Conservation (phyloP, 2,888 invertebrate genomes). For the Halocaridina rubra region DNA sequence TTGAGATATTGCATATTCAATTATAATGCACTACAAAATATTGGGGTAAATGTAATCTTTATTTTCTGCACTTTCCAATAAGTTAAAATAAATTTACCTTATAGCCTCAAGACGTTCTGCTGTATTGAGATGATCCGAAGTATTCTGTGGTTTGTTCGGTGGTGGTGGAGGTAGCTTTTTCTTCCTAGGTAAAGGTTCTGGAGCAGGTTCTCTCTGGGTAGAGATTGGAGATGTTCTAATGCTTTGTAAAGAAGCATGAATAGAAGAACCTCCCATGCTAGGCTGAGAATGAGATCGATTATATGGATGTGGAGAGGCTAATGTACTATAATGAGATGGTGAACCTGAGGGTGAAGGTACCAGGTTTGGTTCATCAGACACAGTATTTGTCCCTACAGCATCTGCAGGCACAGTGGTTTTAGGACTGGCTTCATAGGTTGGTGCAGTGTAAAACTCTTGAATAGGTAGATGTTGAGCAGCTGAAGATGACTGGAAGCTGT, state of each 20-base stretch:
- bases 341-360: constrained; percentile 26
- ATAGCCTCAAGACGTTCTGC: constrained; percentile 44
- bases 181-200: constrained; percentile 45
- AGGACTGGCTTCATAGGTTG: constrained; percentile 18
- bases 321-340: constrained; percentile 41
- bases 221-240: constrained; percentile 15
- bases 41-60: too few species aligned
- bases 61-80: too few species aligned
- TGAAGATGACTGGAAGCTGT: neutral
- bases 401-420: neutral
- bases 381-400: neutral
- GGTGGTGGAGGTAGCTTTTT: constrained; percentile 36
- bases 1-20: too few species aligned
- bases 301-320: constrained; percentile 43
- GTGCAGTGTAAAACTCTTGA: constrained; percentile 47
- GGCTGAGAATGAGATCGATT: constrained; percentile 51
- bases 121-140: constrained; percentile 19
- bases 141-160: constrained; percentile 28
- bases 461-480: constrained; percentile 17
- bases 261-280: constrained; percentile 4
- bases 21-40: too few species aligned
- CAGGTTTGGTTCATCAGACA: neutral
- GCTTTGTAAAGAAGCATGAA: constrained; percentile 16
- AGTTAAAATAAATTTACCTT: constrained; percentile 30
- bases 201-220: constrained; percentile 14